Evolutionary conservation across 1,140 invertebrate species (phyloP), one percentile per base, ranked within the genome.

Genomic region (Latrodectus geometricus): DNA sequence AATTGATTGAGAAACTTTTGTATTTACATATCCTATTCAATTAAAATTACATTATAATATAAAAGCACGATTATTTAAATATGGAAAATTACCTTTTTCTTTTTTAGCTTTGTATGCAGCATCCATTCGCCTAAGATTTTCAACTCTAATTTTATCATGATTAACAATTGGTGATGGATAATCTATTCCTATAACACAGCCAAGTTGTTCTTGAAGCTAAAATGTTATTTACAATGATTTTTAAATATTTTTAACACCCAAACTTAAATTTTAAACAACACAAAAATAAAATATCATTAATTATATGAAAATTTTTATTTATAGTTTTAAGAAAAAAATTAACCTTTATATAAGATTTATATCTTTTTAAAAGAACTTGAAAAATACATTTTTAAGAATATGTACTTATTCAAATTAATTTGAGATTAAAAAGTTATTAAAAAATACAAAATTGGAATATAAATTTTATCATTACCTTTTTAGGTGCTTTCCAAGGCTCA

Each of bases 401-500:
- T 35, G 35, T 35, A 35, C 5, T 1, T 35, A 35, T 35, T 35
- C 35, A 35, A 35, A 35, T 35, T 35, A 35, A 35, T 35, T 35
- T 35, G 35, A 35, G 5, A 35, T 35, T 35, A 35, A 35, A 35
- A 35, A 35, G 35, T 35, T 3, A 35, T 3, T 35, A 35, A 3
- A 5, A 35, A 35, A 1, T 35, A 35, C 2, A 5, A 35, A 3
- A 35, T 35, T 35, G 35, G 35, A 35, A 35, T 35, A 35, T 35
- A 35, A 35, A 35, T 35, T 35, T 35, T 35, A 35, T 35, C 5
- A 35, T n/a, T 56, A 87, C 86, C 78, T 87, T 88, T 14, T 89
- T 75, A 8, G 92, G 92, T 20, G 92, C 92, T 88, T 91, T 92
- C 92, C 92, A 92, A 0, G 92, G 92, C 86, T 92, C 91, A 90